Base-by-base conservation (phyloP, 2,113 vertebrate species). In the Buteo buteo region DNA sequence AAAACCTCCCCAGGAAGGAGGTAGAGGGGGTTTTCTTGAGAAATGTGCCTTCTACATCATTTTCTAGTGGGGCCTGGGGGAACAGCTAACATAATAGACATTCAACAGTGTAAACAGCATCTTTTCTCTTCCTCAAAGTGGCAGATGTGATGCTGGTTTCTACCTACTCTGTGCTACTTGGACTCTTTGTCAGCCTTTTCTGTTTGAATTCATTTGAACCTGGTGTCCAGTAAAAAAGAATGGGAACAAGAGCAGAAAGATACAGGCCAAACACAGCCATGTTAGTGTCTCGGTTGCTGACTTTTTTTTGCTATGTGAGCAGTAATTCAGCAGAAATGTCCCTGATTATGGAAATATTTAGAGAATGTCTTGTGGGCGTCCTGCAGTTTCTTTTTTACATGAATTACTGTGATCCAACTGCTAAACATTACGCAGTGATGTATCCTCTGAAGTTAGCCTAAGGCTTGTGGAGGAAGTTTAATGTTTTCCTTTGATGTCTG, bases 341-440 rank as follows among this genome's bases (percentile, higher is more conserved):
- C 78, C 87, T 57, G 96, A 95, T 97, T 93, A 94, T 93, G 85
- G 96, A 97, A 88, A 80, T 96, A 96, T 98, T 94, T 92, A 61
- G 95, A 86, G 93, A 98, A 98, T 98, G 97, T 97, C 94, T 97
- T 96, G 86, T 97, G 86, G 95, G 95, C 76, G 19, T 94, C 97
- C 96, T 96, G 82, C 96, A 93, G 28, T 74, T 94, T 84, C 74
- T 80, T 94, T 90, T 95, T 88, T 74, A 52, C 74, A 12, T 86
- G 71, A 87, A 87, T 62, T 91, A 62, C 79, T 96, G 77, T 67
- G 88, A 87, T 96, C 92, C 91, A 94, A 96, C 40, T 92, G 88
- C 93, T 96, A 28, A 93, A 65, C 73, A 89, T 93, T 96, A 86
- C 84, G 82, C 94, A 58, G 31, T 72, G 91, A 82, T 94, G 90